Evolutionary conservation across 2,113 vertebrate genomes (phyloP), one percentile per base, ranked within the genome.

Genomic region (Anolis carolinensis): DNA sequence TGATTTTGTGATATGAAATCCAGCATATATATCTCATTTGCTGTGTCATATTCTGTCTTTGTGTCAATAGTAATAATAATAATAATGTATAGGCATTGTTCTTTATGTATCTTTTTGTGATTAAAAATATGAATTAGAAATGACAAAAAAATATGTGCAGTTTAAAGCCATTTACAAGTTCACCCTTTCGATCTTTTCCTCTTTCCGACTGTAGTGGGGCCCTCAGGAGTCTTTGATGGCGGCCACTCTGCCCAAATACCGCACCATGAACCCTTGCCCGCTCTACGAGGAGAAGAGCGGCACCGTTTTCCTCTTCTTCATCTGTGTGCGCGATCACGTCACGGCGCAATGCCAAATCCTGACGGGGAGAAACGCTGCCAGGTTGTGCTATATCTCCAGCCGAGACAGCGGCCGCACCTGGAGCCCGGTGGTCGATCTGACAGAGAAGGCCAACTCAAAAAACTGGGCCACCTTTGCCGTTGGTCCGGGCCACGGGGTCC

Each of bases 301-400:
- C 71, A 27, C 90, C 1, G 63, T 99, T 25, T 98, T 98, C 94
- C 95, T 99, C 23, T 98, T 99, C 96, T 99, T 98, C 95, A 98
- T 98, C 86, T 98, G 98, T 1, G 97, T 99, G 18, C 87, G 93
- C 72, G 94, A 82, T n/a, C 95, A 95, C 0, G 95, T 96, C 67
- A 95, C 97, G 0, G 98, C 98, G 88, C 52, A 21, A 2, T 73
- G 89, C 0, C 98, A 99, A 88, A 94, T 99, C 87, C 21, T 90
- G 30, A 96, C 95, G 0, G 97, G 98, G 3, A 92, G 95, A 91
- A 98, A 97, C 9, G 96, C 98, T 1, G 96, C 97, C 0, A 96
- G 97, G 0, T 97, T 99, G 68, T 98, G 98, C 94, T 97, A 92
- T 36, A 48, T 98, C 87, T 87, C 87, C 89, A 99, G 98, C 92